A percentile compares a stretch with the other conserved stretches of the same genome.
Evolutionary conservation across 2,113 vertebrate genomes (phyloP).

Genomic region (Sphyrna mokarran): DNA sequence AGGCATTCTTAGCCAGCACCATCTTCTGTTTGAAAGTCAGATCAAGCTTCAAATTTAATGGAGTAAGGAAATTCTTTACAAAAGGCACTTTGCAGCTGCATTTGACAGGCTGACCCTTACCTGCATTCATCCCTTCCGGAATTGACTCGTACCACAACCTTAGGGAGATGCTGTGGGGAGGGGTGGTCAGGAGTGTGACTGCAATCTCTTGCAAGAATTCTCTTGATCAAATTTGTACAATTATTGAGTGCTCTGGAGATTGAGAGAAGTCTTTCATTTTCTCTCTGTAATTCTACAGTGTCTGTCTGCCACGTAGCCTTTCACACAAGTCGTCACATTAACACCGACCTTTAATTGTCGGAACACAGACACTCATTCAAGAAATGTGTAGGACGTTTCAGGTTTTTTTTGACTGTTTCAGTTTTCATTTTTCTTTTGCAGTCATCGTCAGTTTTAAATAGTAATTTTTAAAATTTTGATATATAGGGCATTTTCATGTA

Average conservation of each 20-base stretch:
- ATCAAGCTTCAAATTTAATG: constrained; percentile 2
- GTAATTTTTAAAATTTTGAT: constrained; percentile 21
- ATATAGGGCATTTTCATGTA: constrained; percentile 94
- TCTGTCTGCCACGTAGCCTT: background rate
- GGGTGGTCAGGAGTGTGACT: background rate
- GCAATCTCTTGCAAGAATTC: background rate
- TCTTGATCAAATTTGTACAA: background rate
- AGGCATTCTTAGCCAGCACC: background rate
- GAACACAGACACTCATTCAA: background rate
- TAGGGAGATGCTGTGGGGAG: background rate
- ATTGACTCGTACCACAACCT: background rate
- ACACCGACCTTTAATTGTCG: background rate
- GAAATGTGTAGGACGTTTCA: background rate
- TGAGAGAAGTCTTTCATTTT: background rate
- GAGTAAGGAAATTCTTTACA: background rate
- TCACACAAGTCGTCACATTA: background rate
- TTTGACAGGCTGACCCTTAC: background rate
- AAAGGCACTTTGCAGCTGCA: background rate
- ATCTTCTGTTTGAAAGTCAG: background rate
- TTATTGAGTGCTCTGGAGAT: background rate
- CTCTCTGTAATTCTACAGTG: background rate
- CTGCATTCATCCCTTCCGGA: background rate
- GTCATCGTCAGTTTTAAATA: background rate
- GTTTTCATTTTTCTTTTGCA: background rate
- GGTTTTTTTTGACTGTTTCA: background rate